phyloP scores from a whole-genome alignment of 2,113 vertebrate species.

The Alexandromys fortis region DNA sequence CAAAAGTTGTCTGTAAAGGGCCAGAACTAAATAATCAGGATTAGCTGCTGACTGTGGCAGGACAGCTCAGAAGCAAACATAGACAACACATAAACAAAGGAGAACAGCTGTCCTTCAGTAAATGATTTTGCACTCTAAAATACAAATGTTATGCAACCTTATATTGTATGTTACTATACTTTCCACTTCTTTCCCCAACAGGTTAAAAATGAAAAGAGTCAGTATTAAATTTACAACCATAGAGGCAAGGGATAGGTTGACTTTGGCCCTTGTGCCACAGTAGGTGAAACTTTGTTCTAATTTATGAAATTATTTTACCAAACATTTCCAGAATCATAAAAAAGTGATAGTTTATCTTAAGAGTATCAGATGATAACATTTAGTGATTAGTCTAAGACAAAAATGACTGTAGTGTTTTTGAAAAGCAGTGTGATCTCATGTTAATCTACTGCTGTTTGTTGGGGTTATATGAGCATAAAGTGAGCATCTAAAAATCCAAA shows the following conservation, averaged over 20 bases:
- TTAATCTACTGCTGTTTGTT: background rate
- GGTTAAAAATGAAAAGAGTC: background rate
- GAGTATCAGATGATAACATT: slow-evolving; percentile 9
- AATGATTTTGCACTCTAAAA: background rate
- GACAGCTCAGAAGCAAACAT: background rate
- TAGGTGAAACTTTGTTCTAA: background rate
- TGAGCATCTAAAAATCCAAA: slow-evolving; percentile 20
- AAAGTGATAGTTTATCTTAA: slow-evolving; percentile 36
- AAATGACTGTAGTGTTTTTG: slow-evolving; percentile 41
- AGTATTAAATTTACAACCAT: background rate
- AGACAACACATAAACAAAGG: background rate
- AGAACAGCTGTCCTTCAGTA: background rate
- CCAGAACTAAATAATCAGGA: background rate
- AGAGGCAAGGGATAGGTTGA: background rate
- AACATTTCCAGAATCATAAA: slow-evolving; percentile 34
- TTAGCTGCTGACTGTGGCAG: background rate
- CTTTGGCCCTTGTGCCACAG: background rate
- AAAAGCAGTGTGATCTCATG: slow-evolving; percentile 44
- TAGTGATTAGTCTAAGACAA: slow-evolving; percentile 38
- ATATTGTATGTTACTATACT: background rate
- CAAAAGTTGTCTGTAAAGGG: background rate
- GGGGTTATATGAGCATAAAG: background rate
- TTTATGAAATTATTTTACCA: slow-evolving; percentile 16
- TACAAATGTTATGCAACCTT: background rate
- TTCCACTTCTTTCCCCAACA: background rate